Evolutionary conservation across 2,888 invertebrate genomes (phyloP).

Genomic region (Meghimatium bilineatum): DNA sequence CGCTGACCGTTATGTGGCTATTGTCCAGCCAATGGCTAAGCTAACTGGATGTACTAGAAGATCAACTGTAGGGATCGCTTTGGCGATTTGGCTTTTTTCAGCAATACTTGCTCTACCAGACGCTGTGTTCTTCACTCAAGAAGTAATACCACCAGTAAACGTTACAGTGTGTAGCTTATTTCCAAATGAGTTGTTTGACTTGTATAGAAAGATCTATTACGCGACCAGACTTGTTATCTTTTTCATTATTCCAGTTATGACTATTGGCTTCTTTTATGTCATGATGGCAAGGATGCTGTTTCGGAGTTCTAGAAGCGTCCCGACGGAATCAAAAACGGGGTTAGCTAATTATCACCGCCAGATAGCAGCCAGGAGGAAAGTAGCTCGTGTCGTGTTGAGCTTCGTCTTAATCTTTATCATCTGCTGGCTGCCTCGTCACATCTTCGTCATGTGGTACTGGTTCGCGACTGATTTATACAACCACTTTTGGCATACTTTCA

Average conservation of each 20-base stretch:
- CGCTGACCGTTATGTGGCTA: conserved; percentile 92
- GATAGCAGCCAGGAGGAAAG: conserved; percentile 75
- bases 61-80: conserved; percentile 83
- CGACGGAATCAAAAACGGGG: conserved; percentile 67
- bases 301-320: conserved; percentile 77
- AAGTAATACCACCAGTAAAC: neutral
- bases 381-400: conserved; percentile 86
- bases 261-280: conserved; percentile 91
- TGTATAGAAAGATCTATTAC: conserved; percentile 53
- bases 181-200: neutral
- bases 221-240: conserved; percentile 83
- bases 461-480: conserved; percentile 81
- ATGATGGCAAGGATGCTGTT: conserved; percentile 90
- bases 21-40: conserved; percentile 90
- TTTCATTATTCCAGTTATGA: conserved; percentile 89
- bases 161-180: neutral
- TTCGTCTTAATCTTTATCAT: conserved; percentile 85
- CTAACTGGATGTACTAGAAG: conserved; percentile 82
- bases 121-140: conserved; percentile 74
- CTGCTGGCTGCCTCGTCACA: conserved; percentile 78
- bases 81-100: conserved; percentile 82
- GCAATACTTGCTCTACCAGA: conserved; percentile 88
- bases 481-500: conserved; percentile 86
- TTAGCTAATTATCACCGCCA: conserved; percentile 69
- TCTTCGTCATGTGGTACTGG: conserved; percentile 87